phyloP scores from a whole-genome alignment of 2,113 vertebrate species.

The Pedetes capensis region DNA sequence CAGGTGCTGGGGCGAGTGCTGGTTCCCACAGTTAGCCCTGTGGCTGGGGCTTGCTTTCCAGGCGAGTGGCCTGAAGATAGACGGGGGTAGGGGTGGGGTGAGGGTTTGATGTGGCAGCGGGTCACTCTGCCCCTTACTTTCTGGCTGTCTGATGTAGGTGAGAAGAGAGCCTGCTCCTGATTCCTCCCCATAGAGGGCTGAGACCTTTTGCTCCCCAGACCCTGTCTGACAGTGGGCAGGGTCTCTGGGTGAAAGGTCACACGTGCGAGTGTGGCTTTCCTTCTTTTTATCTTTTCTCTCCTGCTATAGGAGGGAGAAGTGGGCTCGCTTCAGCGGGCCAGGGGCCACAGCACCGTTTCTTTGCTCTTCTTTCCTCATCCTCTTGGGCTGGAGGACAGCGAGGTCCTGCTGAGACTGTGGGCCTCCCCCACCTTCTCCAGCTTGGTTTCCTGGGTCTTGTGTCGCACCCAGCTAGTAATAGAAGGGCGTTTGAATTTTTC shows the following conservation, averaged over 20 bases:
- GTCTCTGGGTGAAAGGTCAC: neutral
- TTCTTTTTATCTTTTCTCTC: neutral
- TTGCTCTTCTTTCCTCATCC: neutral
- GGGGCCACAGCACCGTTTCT: accelerated
- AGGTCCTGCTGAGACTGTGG: neutral
- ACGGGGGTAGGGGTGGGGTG: accelerated
- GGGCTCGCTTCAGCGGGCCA: neutral
- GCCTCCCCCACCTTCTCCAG: neutral
- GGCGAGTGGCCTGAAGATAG: neutral
- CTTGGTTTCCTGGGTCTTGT: neutral
- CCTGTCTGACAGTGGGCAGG: neutral
- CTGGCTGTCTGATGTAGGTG: neutral
- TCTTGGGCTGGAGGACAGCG: neutral
- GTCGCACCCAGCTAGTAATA: too few species aligned
- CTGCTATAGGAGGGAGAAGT: neutral
- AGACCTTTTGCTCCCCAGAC: too few species aligned
- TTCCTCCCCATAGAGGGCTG: neutral
- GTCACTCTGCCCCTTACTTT: neutral
- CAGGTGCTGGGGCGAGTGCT: too few species aligned
- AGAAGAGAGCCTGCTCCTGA: neutral
- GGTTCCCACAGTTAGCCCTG: neutral
- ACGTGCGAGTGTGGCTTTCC: neutral
- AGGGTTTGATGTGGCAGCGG: neutral
- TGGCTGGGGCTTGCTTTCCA: neutral
- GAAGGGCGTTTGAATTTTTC: neutral